phyloP scores from a whole-genome alignment of 2,888 invertebrate genomes.

The Stictocephala bisonia region DNA sequence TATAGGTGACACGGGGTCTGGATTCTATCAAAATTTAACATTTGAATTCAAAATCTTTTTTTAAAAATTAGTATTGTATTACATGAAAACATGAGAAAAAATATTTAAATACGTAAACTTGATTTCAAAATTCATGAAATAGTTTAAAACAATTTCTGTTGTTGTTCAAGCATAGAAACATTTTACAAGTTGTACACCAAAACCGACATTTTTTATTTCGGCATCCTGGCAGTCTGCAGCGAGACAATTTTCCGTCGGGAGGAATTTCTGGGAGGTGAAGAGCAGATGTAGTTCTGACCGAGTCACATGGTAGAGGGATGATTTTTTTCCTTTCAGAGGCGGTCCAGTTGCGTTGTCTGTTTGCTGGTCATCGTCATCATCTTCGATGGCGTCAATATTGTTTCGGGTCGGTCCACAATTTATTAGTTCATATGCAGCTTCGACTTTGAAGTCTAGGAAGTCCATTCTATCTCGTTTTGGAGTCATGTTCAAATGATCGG shows the following conservation, averaged over 20 bases:
- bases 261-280: slow-evolving; percentile 31
- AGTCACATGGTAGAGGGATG: slow-evolving; percentile 19
- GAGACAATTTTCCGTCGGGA: slow-evolving; percentile 11
- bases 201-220: slow-evolving; percentile 17
- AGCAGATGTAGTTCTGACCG: slow-evolving; percentile 1
- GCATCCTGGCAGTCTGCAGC: slow-evolving; percentile 23
- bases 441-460: slow-evolving; percentile 39
- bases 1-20: neutral
- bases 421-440: slow-evolving; percentile 10
- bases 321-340: slow-evolving; percentile 18
- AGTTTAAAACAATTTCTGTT: slow-evolving; percentile 31
- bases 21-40: neutral
- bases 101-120: no score
- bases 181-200: slow-evolving; percentile 21
- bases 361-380: neutral
- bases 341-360: neutral
- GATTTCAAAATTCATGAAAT: neutral
- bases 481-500: slow-evolving; percentile 14
- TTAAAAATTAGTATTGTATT: neutral
- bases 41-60: neutral
- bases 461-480: slow-evolving; percentile 31
- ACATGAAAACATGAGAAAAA: no score
- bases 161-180: slow-evolving; percentile 30
- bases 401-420: neutral
- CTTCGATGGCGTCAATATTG: slow-evolving; percentile 17